Percentiles rank a stretch among this genome's conserved stretches.
Conservation (phyloP, 2,888 invertebrate species). For the Eupithecia subfuscata region DNA sequence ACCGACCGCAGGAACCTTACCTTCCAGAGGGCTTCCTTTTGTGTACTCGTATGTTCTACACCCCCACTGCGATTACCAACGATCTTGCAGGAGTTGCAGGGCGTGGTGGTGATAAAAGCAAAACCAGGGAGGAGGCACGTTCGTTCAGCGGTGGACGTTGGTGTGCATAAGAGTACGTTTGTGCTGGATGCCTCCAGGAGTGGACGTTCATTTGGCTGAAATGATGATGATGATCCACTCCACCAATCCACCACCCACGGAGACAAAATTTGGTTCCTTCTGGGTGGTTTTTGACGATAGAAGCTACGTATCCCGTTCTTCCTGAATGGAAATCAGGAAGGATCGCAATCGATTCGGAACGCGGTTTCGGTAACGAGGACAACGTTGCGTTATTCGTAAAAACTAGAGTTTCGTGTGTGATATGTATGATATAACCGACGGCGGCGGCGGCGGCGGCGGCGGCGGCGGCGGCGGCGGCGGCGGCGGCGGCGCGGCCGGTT, state of each 20-base stretch:
- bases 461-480: too few relatives aligned
- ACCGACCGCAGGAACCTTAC: background rate
- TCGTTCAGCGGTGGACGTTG: background rate
- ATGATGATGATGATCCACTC: too few relatives aligned
- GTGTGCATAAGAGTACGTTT: too few relatives aligned
- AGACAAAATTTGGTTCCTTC: too few relatives aligned
- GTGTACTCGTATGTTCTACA: background rate
- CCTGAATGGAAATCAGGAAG: background rate
- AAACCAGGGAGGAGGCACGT: background rate
- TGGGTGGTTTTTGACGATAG: background rate
- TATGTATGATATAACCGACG: background rate
- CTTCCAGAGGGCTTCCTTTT: background rate
- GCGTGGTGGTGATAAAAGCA: background rate
- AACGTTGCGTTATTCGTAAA: background rate
- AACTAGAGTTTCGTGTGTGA: background rate
- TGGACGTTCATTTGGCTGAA: too few relatives aligned
- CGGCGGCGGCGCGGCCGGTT: too few relatives aligned
- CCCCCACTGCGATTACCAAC: background rate
- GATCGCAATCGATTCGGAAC: background rate
- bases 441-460: too few relatives aligned
- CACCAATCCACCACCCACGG: too few relatives aligned
- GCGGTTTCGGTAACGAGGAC: constrained; percentile 5
- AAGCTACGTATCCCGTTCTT: background rate
- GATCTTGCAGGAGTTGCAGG: too few relatives aligned
- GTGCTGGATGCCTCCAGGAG: background rate